Base-by-base conservation (phyloP, 2,888 invertebrate species). In the Adelognathus sp. region DNA sequence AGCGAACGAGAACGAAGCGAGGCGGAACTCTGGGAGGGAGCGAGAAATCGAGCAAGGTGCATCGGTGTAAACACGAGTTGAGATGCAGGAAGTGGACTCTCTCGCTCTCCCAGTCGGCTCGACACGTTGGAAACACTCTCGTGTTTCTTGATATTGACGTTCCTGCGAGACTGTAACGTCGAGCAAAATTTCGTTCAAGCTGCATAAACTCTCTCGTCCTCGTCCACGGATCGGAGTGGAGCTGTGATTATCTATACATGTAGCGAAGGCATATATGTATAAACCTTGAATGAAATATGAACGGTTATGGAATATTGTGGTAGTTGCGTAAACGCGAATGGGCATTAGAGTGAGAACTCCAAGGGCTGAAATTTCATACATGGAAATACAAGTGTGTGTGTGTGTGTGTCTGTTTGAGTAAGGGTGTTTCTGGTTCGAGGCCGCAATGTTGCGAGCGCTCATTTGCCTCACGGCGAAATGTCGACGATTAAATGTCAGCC, bases 401-500 rank as follows among this genome's bases (percentile, higher is more conserved):
- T 36, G 60, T 18, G 7, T 54, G 60, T 41, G 54, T 46, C 52
- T 24, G 24, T 50, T 11, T 33, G 46, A 0, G 21, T 46, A 11
- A 50, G 60, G 27, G 52, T 44, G 58, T 31, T 14, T 58, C 29
- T 44, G n/a, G 36, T 7, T 41, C 41, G 63, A 54, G 31, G 61
- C 50, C 50, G 64, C 63, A 60, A 74, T 76, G 69, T 80, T 82
- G 71, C 78, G 74, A 39, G 71, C 36, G 60, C 73, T 82, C 79
- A 81, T 82, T 80, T 78, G 81, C 80, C 81, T 82, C 50, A 44
- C 73, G 77, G 82, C 79, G 81, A 85, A 88, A 87, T 86, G 83
- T 86, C 85, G 85, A 82, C 81, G 84, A 83, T 84, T 86, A 86
- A 88, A 87, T 82, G 84, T 87, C 86, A 84, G 69, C 52, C 70